Evolutionary conservation across 2,888 invertebrate species (phyloP).

Genomic region (Arge pagana): DNA sequence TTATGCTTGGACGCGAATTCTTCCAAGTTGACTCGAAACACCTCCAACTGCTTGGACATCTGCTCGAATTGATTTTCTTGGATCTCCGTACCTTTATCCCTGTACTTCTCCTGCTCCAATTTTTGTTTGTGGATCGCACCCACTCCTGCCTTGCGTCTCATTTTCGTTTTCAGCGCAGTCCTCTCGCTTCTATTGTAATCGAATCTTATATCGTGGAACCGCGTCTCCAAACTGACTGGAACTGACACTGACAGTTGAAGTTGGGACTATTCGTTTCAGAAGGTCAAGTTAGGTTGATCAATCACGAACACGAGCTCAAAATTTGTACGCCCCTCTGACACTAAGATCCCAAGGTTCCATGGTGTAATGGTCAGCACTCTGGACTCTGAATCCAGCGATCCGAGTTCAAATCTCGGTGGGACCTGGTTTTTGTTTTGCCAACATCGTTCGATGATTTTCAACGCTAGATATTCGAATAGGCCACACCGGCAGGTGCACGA

Average conservation of each 20-base stretch:
- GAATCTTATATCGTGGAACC: too few relatives aligned
- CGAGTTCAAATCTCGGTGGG: constrained; percentile 73
- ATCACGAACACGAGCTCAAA: too few relatives aligned
- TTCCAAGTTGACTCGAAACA: constrained; percentile 88
- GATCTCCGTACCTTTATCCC: constrained; percentile 87
- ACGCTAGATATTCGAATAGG: too few relatives aligned
- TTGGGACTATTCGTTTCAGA: too few relatives aligned
- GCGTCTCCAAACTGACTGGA: too few relatives aligned
- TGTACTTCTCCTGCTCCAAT: constrained; percentile 85
- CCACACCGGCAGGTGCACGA: too few relatives aligned
- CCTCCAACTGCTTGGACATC: constrained; percentile 92
- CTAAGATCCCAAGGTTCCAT: constrained; percentile 61
- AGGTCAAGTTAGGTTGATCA: too few relatives aligned
- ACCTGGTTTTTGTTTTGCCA: constrained; percentile 52
- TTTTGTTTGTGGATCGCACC: constrained; percentile 90
- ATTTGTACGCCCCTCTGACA: too few relatives aligned
- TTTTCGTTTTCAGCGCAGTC: constrained; percentile 57
- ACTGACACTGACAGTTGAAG: too few relatives aligned
- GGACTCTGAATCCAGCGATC: constrained; percentile 74
- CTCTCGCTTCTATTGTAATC: too few relatives aligned
- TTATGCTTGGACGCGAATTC: constrained; percentile 96
- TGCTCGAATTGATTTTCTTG: constrained; percentile 92
- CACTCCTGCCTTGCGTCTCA: constrained; percentile 82
- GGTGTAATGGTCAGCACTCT: constrained; percentile 74
- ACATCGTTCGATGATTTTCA: too few relatives aligned